Evolutionary conservation across 2,113 vertebrate genomes (phyloP).

Genomic region (Dermatemys mawii): DNA sequence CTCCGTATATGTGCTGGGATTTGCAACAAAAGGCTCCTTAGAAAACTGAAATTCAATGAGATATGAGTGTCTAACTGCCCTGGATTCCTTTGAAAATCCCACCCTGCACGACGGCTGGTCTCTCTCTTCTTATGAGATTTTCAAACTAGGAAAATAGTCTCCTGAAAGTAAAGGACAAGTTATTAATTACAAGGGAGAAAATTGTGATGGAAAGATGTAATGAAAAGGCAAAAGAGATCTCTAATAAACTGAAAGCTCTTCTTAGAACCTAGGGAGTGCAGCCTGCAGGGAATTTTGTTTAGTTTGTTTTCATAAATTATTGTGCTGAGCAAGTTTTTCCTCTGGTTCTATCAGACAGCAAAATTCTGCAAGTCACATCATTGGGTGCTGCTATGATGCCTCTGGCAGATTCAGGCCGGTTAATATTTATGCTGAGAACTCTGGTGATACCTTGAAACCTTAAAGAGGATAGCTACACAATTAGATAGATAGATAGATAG

Average conservation of each 20-base stretch:
- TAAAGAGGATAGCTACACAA: slow-evolving; percentile 22
- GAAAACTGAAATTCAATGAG: slow-evolving; percentile 55
- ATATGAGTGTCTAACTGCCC: background rate
- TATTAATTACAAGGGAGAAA: slow-evolving; percentile 56
- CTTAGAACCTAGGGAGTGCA: slow-evolving; percentile 4
- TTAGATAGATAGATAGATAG: background rate
- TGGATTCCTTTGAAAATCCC: slow-evolving; percentile 14
- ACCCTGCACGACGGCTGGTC: background rate
- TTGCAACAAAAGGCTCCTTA: background rate
- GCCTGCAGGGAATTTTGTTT: slow-evolving; percentile 74
- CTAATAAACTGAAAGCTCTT: slow-evolving; percentile 71
- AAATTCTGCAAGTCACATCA: slow-evolving; percentile 73
- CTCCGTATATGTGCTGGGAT: background rate
- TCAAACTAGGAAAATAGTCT: slow-evolving; percentile 38
- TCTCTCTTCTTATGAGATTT: background rate
- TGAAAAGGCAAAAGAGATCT: slow-evolving; percentile 50
- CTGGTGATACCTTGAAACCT: slow-evolving; percentile 66
- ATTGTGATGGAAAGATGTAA: slow-evolving; percentile 72
- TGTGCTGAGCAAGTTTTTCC: slow-evolving; percentile 67
- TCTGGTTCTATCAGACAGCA: slow-evolving; percentile 58
- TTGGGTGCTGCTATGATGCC: slow-evolving; percentile 7
- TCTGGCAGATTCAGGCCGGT: slow-evolving; percentile 38
- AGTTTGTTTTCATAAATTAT: slow-evolving; percentile 74
- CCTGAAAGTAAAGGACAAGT: slow-evolving; percentile 48
- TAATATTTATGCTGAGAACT: slow-evolving; percentile 67